Conservation (phyloP, 2,113 vertebrate species). For the Miniopterus natalensis region DNA sequence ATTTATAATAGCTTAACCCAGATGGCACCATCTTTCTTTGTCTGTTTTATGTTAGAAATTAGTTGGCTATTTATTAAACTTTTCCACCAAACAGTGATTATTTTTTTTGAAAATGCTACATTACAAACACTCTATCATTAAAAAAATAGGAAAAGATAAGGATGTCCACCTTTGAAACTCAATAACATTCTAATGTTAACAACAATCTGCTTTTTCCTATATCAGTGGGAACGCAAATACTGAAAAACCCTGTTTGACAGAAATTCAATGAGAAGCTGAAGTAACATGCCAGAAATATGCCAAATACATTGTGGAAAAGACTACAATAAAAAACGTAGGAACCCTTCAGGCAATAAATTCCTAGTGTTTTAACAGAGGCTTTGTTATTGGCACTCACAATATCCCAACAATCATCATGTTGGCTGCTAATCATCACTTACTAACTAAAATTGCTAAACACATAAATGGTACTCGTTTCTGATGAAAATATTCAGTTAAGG, state of each 20-base stretch:
- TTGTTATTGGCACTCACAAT: not conserved
- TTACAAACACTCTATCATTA: not conserved
- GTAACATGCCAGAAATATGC: not conserved
- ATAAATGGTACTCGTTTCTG: not conserved
- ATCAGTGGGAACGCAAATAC: slow-evolving; percentile 34
- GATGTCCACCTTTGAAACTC: slow-evolving; percentile 26
- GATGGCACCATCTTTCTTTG: slow-evolving; percentile 23
- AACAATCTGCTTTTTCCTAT: not conserved
- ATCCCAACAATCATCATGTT: not conserved
- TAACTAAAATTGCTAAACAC: slow-evolving; percentile 1
- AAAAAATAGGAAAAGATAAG: slow-evolving; percentile 47
- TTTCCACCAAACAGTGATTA: slow-evolving; percentile 40
- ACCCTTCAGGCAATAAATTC: not conserved
- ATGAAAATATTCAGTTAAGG: not conserved
- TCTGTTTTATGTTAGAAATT: slow-evolving; percentile 50
- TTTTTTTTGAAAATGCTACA: not conserved
- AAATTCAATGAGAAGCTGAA: slow-evolving; percentile 31
- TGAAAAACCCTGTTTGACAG: slow-evolving; percentile 51
- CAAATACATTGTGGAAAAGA: not conserved
- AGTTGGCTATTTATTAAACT: slow-evolving; percentile 35
- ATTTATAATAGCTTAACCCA: slow-evolving; percentile 59
- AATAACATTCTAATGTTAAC: slow-evolving; percentile 29
- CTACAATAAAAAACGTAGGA: not conserved
- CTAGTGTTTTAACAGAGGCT: not conserved
- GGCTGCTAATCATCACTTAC: not conserved